These are phyloP conservation scores for Onychorhynchus coronatus DNA, from an alignment of 2,113 vertebrate species.

Conservation along the genomic window DNA sequence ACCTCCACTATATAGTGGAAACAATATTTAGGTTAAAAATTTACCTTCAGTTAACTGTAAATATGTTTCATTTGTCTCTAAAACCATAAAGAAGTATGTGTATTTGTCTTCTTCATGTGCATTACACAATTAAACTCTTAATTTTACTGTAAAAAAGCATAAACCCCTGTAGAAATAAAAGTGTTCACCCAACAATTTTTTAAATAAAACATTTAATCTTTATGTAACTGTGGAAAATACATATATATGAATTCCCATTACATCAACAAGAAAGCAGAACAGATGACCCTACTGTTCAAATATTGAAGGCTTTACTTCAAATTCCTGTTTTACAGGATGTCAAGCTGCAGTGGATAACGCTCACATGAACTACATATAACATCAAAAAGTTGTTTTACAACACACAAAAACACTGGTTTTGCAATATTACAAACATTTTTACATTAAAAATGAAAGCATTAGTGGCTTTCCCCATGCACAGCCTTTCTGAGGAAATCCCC, in stretches of 20 bases:
- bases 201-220: not conserved
- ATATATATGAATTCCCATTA: not conserved
- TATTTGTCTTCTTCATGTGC: not conserved
- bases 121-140: not conserved
- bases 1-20: not conserved
- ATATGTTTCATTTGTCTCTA: not conserved
- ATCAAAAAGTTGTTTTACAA: not conserved
- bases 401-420: fast-evolving
- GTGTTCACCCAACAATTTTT: not conserved
- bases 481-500: not conserved
- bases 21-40: not conserved
- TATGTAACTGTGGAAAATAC: not conserved
- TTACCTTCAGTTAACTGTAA: not conserved
- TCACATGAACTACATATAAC: not conserved
- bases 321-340: not conserved
- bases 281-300: not conserved
- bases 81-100: not conserved
- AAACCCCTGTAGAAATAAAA: not conserved
- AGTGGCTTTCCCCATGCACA: not conserved
- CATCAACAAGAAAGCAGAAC: not conserved
- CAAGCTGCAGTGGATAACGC: not conserved
- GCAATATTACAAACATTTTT: not conserved
- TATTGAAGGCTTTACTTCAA: not conserved
- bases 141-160: not conserved
- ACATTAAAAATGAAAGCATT: not conserved